phyloP scores from a whole-genome alignment of 2,113 vertebrate species.

The Ptilorrhoa leucosticta region DNA sequence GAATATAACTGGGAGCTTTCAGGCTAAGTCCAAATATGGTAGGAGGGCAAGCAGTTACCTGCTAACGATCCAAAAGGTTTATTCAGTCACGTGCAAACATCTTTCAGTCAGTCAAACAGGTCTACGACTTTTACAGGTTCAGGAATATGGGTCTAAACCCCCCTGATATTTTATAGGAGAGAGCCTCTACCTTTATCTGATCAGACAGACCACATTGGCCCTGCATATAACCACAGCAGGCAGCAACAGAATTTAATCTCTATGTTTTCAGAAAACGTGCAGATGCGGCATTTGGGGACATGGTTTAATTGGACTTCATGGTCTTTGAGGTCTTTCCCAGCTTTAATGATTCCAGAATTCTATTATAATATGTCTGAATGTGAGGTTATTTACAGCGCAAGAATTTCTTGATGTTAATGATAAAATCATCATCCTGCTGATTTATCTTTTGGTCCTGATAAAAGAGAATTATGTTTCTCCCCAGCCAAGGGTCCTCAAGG shows the following conservation, averaged over 20 bases:
- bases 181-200: not conserved
- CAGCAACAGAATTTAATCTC: not conserved
- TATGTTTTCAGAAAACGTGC: accelerated
- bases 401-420: not conserved
- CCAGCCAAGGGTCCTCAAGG: not conserved
- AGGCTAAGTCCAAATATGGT: not conserved
- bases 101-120: not conserved
- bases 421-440: not conserved
- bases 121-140: not conserved
- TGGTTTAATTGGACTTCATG: not conserved
- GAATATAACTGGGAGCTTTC: not conserved
- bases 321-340: not conserved
- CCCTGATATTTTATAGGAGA: not conserved
- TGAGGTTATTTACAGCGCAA: not conserved
- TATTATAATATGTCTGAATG: not conserved
- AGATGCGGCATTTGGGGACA: no score
- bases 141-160: not conserved
- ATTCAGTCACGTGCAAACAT: not conserved
- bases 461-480: not conserved
- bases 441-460: not conserved
- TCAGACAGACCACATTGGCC: not conserved
- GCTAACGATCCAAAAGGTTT: not conserved
- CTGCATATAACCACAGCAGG: not conserved
- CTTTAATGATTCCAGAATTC: not conserved
- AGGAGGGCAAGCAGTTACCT: not conserved